Evolutionary conservation across 2,888 invertebrate genomes (phyloP).

Genomic region (Criorhina ranunculi): DNA sequence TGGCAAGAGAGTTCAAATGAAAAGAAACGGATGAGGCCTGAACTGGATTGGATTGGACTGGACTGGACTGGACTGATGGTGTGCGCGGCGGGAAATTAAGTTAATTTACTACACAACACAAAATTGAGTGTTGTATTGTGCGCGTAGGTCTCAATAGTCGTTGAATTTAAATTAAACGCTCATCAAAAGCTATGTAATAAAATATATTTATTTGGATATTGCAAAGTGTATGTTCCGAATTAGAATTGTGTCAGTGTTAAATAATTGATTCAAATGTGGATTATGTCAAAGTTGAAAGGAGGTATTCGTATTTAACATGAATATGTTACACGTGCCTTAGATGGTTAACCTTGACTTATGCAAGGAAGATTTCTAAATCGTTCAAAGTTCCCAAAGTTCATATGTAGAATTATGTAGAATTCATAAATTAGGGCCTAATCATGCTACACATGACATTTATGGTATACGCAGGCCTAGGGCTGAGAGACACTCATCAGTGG

Average conservation of each 20-base stretch:
- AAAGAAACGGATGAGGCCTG: conserved; percentile 50
- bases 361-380: too few relatives aligned
- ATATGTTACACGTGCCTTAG: background rate
- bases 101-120: conserved; percentile 41
- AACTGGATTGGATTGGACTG: too few relatives aligned
- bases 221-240: conserved; percentile 34
- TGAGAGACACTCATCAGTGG: too few relatives aligned
- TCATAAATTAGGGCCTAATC: too few relatives aligned
- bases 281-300: conserved; percentile 30
- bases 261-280: conserved; percentile 45
- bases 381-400: too few relatives aligned
- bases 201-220: conserved; percentile 28
- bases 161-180: conserved; percentile 57
- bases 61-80: too few relatives aligned
- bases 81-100: conserved; percentile 42
- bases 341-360: background rate
- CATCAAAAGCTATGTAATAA: conserved; percentile 34
- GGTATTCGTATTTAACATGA: background rate
- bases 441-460: too few relatives aligned
- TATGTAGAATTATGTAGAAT: too few relatives aligned
- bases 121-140: conserved; percentile 35
- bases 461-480: too few relatives aligned
- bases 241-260: conserved; percentile 39
- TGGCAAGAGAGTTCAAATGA: conserved; percentile 40
- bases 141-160: conserved; percentile 56